Conservation (phyloP, 2,113 vertebrate genomes). For the Channa maculata region DNA sequence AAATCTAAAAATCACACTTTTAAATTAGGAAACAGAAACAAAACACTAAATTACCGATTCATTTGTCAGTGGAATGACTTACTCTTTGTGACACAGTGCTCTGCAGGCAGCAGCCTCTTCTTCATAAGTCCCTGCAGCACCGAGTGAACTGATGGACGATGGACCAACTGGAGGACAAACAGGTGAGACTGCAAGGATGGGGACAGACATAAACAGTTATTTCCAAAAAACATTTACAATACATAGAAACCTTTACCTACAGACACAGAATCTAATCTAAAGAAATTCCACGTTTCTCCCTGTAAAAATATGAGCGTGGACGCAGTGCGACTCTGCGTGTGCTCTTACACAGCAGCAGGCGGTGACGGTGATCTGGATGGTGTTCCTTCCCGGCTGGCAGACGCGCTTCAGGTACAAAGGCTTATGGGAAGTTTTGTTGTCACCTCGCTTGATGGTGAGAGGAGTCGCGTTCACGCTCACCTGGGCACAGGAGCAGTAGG, state of each 20-base stretch:
- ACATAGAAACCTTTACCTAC: no score
- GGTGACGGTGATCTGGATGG: constrained; percentile 96
- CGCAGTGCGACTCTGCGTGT: no score
- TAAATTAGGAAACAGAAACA: no score
- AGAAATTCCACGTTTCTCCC: no score
- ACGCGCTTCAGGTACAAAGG: constrained; percentile 94
- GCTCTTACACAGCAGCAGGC: constrained; percentile 94
- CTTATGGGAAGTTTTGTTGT: constrained; percentile 97
- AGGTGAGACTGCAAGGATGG: constrained; percentile 88
- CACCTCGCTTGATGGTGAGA: constrained; percentile 90
- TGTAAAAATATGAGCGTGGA: no score
- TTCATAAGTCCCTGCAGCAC: constrained; percentile 96
- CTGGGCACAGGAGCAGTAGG: constrained; percentile 64
- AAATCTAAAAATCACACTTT: no score
- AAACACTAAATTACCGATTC: no score
- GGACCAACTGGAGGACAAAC: constrained; percentile 94
- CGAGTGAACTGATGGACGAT: constrained; percentile 91
- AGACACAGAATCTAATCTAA: no score
- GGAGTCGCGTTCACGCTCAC: constrained; percentile 95
- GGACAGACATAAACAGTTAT: no score
- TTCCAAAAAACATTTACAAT: no score
- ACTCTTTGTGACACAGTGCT: constrained; percentile 97
- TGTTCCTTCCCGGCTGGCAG: constrained; percentile 94
- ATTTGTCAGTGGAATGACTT: constrained; percentile 55
- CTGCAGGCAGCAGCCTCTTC: constrained; percentile 92